Conservation (phyloP, 2,113 vertebrate species). For the Erythrocercus mccallii region DNA sequence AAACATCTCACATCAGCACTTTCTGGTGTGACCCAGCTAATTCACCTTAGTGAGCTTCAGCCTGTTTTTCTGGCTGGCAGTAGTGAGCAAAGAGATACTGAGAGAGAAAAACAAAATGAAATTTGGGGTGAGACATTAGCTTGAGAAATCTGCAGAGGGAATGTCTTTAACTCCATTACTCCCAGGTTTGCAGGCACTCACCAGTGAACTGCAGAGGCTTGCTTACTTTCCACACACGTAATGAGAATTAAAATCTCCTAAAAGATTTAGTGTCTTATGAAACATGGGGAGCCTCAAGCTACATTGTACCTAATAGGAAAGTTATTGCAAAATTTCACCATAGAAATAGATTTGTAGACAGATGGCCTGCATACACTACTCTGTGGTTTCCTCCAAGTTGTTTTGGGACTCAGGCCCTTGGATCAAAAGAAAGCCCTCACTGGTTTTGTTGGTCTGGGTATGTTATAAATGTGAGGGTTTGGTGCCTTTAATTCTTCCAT, state of each 20-base stretch:
- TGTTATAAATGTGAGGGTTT: background rate
- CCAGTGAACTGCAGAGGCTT: background rate
- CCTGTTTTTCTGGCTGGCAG: background rate
- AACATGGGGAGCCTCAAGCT: background rate
- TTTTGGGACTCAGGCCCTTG: background rate
- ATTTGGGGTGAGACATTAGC: background rate
- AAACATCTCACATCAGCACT: slow-evolving; percentile 45
- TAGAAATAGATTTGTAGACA: background rate
- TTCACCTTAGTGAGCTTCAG: background rate
- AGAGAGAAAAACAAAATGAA: background rate
- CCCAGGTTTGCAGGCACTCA: background rate
- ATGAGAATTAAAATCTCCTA: background rate
- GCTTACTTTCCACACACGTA: background rate
- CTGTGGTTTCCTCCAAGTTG: background rate
- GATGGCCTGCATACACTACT: background rate
- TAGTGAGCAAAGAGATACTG: background rate
- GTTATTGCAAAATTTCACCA: background rate
- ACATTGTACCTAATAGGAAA: background rate
- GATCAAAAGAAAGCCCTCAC: background rate
- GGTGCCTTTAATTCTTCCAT: background rate
- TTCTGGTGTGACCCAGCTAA: slow-evolving; percentile 29
- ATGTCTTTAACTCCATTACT: background rate
- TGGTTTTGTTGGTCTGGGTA: background rate
- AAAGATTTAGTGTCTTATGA: background rate
- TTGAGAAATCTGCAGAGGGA: background rate